phyloP scores from a whole-genome alignment of 2,797 vertebrate species.

The Pseudotriccus pelzelni region DNA sequence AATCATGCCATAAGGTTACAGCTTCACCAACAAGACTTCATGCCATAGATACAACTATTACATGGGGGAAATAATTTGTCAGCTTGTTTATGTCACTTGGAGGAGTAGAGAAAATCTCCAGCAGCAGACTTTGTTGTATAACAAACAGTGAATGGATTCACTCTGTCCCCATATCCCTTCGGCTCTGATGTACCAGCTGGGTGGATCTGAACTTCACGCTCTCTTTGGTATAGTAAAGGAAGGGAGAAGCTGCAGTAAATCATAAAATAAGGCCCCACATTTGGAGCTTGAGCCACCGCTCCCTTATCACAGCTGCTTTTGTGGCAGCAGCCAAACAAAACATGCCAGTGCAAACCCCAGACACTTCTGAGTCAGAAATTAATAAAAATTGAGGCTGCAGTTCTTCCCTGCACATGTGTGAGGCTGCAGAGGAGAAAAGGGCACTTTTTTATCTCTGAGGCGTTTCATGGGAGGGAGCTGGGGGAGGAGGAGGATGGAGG shows the following conservation, averaged over 20 bases:
- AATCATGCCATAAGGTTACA: background rate
- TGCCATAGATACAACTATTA: background rate
- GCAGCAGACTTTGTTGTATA: background rate
- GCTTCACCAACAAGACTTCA: background rate
- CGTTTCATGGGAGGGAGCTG: background rate
- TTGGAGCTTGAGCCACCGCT: background rate
- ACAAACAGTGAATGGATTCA: background rate
- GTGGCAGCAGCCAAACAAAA: background rate
- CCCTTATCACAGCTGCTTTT: background rate
- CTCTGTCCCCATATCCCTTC: background rate
- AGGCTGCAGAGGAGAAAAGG: background rate
- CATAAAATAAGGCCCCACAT: background rate
- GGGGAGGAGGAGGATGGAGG: background rate
- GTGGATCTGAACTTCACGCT: background rate
- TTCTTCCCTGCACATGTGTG: background rate
- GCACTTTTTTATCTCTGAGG: background rate
- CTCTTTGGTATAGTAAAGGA: background rate
- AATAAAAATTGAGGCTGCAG: accelerated
- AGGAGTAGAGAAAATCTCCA: background rate
- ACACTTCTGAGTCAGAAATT: background rate
- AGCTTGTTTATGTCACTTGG: background rate
- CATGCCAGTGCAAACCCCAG: background rate
- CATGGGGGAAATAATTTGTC: background rate
- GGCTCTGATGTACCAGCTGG: accelerated
- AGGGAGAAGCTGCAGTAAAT: background rate